Evolutionary conservation across 2,888 invertebrate genomes (phyloP).

Genomic region (Conops quadrifasciatus): DNA sequence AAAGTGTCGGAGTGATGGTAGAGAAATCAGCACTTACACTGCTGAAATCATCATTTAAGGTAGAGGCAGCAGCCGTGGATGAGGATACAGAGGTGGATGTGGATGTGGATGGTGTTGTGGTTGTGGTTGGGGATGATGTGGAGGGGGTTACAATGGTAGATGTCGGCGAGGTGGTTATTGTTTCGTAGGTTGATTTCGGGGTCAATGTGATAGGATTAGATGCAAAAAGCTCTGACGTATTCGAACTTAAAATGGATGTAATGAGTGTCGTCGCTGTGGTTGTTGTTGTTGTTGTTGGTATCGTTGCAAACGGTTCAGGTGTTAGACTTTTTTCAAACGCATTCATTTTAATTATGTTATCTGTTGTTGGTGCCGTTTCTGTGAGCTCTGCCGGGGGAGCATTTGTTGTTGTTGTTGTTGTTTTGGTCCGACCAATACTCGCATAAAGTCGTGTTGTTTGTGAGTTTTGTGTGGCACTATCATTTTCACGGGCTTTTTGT

Average conservation of each 20-base stretch:
- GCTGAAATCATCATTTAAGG: constrained; percentile 34
- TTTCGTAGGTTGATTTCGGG: constrained; percentile 42
- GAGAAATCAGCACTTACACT: constrained; percentile 41
- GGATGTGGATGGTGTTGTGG: constrained; percentile 44
- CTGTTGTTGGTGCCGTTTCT: constrained; percentile 49
- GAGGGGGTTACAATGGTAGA: constrained; percentile 25
- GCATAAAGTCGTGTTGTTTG: constrained; percentile 59
- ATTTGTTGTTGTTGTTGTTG: constrained; percentile 50
- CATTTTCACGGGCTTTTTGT: constrained; percentile 56
- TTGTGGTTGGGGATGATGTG: constrained; percentile 41
- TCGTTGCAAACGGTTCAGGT: constrained; percentile 58
- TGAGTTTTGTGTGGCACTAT: constrained; percentile 54
- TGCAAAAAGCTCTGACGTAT: constrained; percentile 33
- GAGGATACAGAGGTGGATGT: not conserved
- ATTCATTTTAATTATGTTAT: constrained; percentile 44
- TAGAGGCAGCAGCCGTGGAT: constrained; percentile 40
- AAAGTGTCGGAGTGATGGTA: constrained; percentile 44
- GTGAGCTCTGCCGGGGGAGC: constrained; percentile 47
- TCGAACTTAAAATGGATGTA: constrained; percentile 40
- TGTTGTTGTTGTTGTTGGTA: constrained; percentile 48
- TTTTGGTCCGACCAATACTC: constrained; percentile 61
- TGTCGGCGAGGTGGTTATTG: constrained; percentile 44
- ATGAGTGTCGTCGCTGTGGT: constrained; percentile 47
- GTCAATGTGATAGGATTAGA: constrained; percentile 38
- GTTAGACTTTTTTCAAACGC: constrained; percentile 47